phyloP scores from a whole-genome alignment of 2,888 invertebrate genomes.

The Tipula vernalis region DNA sequence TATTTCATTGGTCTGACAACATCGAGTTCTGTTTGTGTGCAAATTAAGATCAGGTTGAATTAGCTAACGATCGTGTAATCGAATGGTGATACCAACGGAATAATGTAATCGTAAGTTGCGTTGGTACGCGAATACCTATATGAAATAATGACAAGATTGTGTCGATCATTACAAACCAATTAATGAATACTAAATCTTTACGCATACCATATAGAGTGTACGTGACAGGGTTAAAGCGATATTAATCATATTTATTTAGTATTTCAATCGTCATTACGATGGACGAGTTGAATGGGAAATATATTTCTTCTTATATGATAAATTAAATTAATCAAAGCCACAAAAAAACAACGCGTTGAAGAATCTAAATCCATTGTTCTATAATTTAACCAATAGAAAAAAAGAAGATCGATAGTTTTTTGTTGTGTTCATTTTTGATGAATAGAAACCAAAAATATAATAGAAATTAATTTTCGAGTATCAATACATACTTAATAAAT shows the following conservation, averaged over 20 bases:
- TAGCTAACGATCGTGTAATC: no score
- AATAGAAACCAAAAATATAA: background rate
- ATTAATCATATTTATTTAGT: background rate
- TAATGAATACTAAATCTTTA: no score
- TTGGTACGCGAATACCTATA: no score
- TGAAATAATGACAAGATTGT: no score
- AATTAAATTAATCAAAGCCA: background rate
- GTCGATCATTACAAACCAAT: background rate
- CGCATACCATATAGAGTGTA: background rate
- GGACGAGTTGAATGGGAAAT: background rate
- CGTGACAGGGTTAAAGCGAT: background rate
- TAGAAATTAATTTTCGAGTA: background rate
- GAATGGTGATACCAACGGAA: no score
- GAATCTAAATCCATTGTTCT: background rate
- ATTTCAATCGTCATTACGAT: background rate
- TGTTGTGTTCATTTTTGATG: background rate
- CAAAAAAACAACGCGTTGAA: background rate
- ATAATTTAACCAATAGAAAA: background rate
- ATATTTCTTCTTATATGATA: background rate
- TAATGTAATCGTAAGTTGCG: no score
- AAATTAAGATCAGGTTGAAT: no score
- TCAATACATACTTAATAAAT: conserved; percentile 4
- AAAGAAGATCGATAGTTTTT: background rate
- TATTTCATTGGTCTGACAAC: no score
- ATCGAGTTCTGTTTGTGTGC: no score